Conservation (phyloP, 1,140 invertebrate genomes). For the Xylocopa sonorina region DNA sequence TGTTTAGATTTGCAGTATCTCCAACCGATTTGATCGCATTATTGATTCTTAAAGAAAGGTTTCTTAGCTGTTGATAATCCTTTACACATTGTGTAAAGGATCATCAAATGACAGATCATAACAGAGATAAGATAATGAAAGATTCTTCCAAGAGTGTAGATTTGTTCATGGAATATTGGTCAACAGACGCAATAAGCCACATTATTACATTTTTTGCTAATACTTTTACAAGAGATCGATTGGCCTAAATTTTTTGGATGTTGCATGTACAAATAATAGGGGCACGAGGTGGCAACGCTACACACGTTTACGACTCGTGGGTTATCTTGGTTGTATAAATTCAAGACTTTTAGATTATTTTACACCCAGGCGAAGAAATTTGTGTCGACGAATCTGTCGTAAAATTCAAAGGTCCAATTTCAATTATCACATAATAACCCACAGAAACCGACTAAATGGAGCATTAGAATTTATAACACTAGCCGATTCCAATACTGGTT, state of each 20-base stretch:
- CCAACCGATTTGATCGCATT: background rate
- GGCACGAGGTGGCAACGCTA: slow-evolving; percentile 9
- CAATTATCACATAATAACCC: too few species aligned
- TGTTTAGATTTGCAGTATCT: background rate
- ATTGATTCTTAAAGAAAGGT: background rate
- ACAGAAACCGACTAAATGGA: too few species aligned
- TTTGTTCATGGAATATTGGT: slow-evolving; percentile 2
- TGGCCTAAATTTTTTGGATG: slow-evolving; percentile 32
- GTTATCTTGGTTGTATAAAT: slow-evolving; percentile 16
- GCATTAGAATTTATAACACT: too few species aligned
- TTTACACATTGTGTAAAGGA: background rate
- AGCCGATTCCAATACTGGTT: too few species aligned
- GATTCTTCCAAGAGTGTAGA: background rate
- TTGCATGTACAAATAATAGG: slow-evolving; percentile 18
- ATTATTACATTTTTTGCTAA: slow-evolving; percentile 19
- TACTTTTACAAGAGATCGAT: slow-evolving; percentile 18
- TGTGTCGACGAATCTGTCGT: too few species aligned
- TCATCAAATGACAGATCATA: background rate
- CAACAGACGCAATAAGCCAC: slow-evolving; percentile 7
- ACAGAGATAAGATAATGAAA: slow-evolving; percentile 2
- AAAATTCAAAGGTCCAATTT: too few species aligned
- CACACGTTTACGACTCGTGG: slow-evolving; percentile 18
- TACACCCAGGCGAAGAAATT: too few species aligned
- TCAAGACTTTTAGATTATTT: too few species aligned
- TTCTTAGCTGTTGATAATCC: background rate